Base-by-base conservation (phyloP, 2,113 vertebrate genomes). In the Sinocyclocheilus anshuiensis region DNA sequence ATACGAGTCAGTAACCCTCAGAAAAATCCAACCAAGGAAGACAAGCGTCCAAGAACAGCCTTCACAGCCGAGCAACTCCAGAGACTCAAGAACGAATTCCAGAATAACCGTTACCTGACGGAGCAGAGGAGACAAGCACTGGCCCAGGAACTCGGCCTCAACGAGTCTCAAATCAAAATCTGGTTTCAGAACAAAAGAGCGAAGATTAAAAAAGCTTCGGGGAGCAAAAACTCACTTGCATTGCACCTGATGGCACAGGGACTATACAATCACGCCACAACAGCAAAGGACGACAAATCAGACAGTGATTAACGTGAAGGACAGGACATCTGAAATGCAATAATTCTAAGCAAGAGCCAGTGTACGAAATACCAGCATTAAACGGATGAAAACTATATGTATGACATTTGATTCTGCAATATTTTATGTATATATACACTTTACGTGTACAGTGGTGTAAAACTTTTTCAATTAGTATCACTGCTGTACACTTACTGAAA, bases 121-220 rank as follows among this genome's bases (percentile, higher is more conserved):
- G 97, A 98, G 89, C 96, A 97, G 91, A 91, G 97, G 86, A 90
- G 97, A 39, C 96, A 97, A 91, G 94, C 93, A 72, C 93, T 98
- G 89, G 96, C 97, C 0, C 93, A 93, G 83, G 96, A 97, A 63
- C 96, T 98, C 0, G 94, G 94, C 75, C 96, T 98, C 85, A 98
- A 97, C 61, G 96, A 98, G 90, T 96, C 97, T 0, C 97, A 98
- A 91, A 97, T 98, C 90, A 98, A 98, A 90, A 98, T 98, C 88
- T 98, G 97, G 97, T 98, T 98, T 86, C 97, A 98, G 93, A 98
- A 98, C 94, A 98, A 98, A 84, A 92, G 97, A 8, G 97, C 97
- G 87, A 98, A 98, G 89, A 97, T 97, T 87, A 98, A 98, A 93
- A 98, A 98, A 87, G 94, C 96, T 22, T 90, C 94, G 0, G 96